Evolutionary conservation across 2,888 invertebrate genomes (phyloP).

Genomic region (Diadegma fenestrale): DNA sequence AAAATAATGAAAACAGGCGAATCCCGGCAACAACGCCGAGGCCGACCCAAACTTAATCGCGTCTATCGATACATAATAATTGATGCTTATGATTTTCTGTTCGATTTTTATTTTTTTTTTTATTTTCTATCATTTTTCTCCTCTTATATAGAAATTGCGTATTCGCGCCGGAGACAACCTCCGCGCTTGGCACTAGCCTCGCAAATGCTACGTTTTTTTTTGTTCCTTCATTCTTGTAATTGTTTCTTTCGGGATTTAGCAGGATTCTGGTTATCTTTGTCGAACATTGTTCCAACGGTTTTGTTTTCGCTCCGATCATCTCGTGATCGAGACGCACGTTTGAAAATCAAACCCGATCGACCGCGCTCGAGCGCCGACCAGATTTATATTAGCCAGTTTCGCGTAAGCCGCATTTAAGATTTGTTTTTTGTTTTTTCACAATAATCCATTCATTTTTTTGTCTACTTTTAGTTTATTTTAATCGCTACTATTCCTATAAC

Average conservation of each 20-base stretch:
- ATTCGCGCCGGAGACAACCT: conserved; percentile 80
- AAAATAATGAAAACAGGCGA: conserved; percentile 65
- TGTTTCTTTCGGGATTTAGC: conserved; percentile 66
- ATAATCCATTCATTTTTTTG: conserved; percentile 78
- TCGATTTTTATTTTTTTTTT: conserved; percentile 68
- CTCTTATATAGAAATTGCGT: conserved; percentile 76
- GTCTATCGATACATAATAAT: conserved; percentile 75
- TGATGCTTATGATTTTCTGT: conserved; percentile 73
- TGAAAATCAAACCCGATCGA: conserved; percentile 20
- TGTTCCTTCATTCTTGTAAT: conserved; percentile 59
- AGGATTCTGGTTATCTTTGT: conserved; percentile 61
- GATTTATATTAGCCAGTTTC: conserved; percentile 52
- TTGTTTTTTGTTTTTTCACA: conserved; percentile 76
- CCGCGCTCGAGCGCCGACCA: conserved; percentile 57
- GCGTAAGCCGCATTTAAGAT: conserved; percentile 75
- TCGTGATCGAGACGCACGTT: conserved; percentile 36
- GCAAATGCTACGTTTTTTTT: conserved; percentile 78
- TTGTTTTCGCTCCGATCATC: conserved; percentile 41
- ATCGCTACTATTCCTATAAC: conserved; percentile 74
- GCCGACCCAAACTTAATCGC: conserved; percentile 76
- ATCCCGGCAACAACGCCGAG: conserved; percentile 70
- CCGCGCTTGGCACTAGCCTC: conserved; percentile 80
- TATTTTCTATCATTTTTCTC: too few species aligned
- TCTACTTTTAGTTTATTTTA: conserved; percentile 82
- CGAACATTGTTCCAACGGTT: conserved; percentile 39